Evolutionary conservation across 2,113 vertebrate species (phyloP), one percentile per base, ranked within the genome.

Genomic region (Phrynosoma platyrhinos): DNA sequence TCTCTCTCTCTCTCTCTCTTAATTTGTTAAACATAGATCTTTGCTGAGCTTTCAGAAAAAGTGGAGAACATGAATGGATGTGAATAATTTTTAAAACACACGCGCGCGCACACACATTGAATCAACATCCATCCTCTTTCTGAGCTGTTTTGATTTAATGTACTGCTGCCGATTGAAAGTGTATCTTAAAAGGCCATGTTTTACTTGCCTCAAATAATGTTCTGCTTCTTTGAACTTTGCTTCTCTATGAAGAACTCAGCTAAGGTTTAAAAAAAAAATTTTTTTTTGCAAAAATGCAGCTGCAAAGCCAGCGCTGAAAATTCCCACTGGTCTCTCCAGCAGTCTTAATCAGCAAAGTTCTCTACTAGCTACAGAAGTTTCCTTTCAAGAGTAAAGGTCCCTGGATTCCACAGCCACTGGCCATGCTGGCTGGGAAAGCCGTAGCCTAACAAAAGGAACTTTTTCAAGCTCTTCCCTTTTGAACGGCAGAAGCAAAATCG

Each of bases 211-310:
- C 92, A 91, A 96, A 90, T 94, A 87, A 92, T 85, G 92, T 94
- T 94, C 91, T 87, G 91, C 89, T 75, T 94, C 94, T 95, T 93
- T 94, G 94, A 96, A 96, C 94, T 90, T 81, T 87, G 84, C 87
- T 87, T 94, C 93, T 87, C 0, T 89, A 47, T 40, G 83, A 91
- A 93, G 93, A 94, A 90, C 94, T 90, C 86, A 90, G 86, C 88
- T 86, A 82, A 72, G 72, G 58, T 62, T 62, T 62, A 16, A 47
- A 47, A 47, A 36, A 36, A n/a, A n/a, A n/a, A n/a, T n/a, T 91
- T 93, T 89, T 88, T n/a, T 64, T 62, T 36, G 16, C 2, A 75
- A 89, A 91, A 94, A 66, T 69, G 85, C 92, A 91, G 85, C 94
- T 90, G 87, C 84, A 81, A 83, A 88, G 92, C 90, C 86, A 0